Conservation (phyloP, 53 echinoderm and acorn worm species). For the Crossaster papposus region DNA sequence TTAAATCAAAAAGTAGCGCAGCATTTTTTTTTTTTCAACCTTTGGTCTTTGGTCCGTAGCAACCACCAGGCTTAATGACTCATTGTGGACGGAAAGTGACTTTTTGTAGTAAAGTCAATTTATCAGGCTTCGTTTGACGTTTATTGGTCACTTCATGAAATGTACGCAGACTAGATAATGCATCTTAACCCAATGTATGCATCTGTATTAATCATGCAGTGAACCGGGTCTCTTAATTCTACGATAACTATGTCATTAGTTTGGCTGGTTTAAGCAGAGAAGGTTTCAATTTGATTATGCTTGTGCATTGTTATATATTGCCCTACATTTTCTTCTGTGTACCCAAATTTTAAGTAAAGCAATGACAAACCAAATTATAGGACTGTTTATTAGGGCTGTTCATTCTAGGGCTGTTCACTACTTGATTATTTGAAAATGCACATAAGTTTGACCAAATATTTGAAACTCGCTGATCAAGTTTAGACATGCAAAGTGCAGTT, state of each 20-base stretch:
- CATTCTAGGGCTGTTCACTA: too few relatives aligned
- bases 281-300: background rate
- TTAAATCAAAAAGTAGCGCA: background rate
- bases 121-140: slow-evolving; percentile 36
- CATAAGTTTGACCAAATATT: too few relatives aligned
- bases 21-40: slow-evolving; percentile 4
- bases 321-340: background rate
- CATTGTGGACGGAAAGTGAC: slow-evolving; percentile 5
- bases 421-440: too few relatives aligned
- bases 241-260: slow-evolving; percentile 20
- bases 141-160: slow-evolving; percentile 25
- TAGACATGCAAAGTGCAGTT: too few relatives aligned
- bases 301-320: background rate
- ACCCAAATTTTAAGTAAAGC: background rate
- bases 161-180: slow-evolving; percentile 18
- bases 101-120: slow-evolving; percentile 16
- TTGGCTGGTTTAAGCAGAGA: background rate
- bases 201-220: slow-evolving; percentile 30
- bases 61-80: slow-evolving; percentile 24
- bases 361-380: too few relatives aligned
- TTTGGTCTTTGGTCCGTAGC: slow-evolving; percentile 51
- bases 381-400: too few relatives aligned
- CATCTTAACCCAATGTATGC: slow-evolving; percentile 25
- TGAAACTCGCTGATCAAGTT: too few relatives aligned
- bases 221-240: slow-evolving; percentile 18